Conservation (phyloP, 1,140 invertebrate species). For the Chrysomallon squamiferum region DNA sequence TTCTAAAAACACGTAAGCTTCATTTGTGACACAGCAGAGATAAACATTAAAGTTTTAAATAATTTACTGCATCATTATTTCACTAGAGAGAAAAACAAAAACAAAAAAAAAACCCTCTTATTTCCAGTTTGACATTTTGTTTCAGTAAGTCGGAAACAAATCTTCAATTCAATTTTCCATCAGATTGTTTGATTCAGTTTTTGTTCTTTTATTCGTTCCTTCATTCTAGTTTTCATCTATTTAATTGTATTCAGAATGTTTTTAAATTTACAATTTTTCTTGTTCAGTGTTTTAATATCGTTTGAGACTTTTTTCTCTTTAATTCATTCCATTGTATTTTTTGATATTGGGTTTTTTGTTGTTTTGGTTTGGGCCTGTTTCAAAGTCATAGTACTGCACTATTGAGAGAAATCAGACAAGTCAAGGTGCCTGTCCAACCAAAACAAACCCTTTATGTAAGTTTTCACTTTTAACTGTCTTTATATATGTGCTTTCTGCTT, state of each 20-base stretch:
- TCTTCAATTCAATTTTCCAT: slow-evolving; percentile 8
- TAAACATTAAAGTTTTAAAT: not conserved
- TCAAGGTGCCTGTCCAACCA: not conserved
- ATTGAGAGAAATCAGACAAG: not conserved
- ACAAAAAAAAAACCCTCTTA: too few species aligned
- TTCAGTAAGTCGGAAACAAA: slow-evolving; percentile 4
- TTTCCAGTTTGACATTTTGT: slow-evolving; percentile 1
- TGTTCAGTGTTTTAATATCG: slow-evolving; percentile 7
- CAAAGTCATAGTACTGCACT: not conserved
- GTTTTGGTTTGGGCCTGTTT: not conserved
- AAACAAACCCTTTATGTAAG: not conserved
- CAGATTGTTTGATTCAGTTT: not conserved
- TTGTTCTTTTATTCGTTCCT: slow-evolving; percentile 1
- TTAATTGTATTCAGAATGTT: slow-evolving; percentile 4
- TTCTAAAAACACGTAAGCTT: not conserved
- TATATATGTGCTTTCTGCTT: not conserved
- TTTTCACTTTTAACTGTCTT: slow-evolving; percentile 2
- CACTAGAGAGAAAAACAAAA: not conserved
- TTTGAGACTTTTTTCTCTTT: slow-evolving; percentile 10
- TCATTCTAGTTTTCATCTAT: slow-evolving; percentile 3
- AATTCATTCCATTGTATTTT: slow-evolving; percentile 5
- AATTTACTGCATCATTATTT: slow-evolving; percentile 8
- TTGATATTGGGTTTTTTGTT: slow-evolving; percentile 1
- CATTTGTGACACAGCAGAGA: too few species aligned
- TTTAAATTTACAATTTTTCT: slow-evolving; percentile 7